Conservation (phyloP, 2,797 vertebrate species). For the Psittacula echo region DNA sequence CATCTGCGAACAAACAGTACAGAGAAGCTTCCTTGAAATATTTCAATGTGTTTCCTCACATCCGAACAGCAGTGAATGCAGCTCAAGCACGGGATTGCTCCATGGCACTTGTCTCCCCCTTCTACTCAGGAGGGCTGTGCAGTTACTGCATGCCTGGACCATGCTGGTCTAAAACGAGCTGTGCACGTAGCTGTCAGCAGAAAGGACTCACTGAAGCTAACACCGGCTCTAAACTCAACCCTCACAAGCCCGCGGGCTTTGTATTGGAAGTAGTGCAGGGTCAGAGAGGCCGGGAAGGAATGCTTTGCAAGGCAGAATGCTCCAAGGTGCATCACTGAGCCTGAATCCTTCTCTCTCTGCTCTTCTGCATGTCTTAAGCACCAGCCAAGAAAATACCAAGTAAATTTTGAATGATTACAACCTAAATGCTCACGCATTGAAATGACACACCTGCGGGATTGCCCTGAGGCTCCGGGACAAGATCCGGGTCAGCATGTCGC, state of each 20-base stretch:
- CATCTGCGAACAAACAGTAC: not conserved
- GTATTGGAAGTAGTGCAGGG: not conserved
- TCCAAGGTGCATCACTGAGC: no score
- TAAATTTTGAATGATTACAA: no score
- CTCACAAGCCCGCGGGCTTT: not conserved
- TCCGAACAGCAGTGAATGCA: not conserved
- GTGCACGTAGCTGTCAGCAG: not conserved
- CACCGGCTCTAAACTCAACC: not conserved
- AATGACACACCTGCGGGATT: no score
- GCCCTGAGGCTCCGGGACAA: no score
- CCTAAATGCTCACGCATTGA: no score
- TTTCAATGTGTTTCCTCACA: not conserved
- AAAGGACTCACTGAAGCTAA: not conserved
- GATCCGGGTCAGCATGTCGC: no score
- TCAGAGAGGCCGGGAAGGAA: no score
- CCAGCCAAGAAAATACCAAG: no score
- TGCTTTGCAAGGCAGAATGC: no score
- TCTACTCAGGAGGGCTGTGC: not conserved
- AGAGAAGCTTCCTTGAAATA: not conserved
- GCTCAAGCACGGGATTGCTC: not conserved
- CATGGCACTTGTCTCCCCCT: not conserved
- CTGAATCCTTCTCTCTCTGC: no score
- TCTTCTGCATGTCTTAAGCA: no score
- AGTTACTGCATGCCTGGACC: not conserved
- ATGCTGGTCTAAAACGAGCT: not conserved